These are phyloP conservation scores for Philaenus spumarius DNA, from an alignment of 1,140 invertebrate genomes.

Conservation along the genomic window DNA sequence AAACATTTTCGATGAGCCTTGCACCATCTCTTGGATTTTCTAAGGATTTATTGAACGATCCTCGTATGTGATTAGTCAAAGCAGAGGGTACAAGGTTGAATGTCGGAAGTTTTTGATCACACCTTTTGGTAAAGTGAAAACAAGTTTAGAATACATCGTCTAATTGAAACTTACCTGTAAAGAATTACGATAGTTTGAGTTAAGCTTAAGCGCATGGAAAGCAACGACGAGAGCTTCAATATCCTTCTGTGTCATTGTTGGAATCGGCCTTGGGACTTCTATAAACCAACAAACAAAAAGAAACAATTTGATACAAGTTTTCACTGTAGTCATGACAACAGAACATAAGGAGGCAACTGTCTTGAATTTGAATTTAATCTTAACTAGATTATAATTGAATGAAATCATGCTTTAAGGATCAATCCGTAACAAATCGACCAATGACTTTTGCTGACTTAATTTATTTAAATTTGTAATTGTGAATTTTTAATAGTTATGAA, in stretches of 20 bases:
- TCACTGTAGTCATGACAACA: neutral
- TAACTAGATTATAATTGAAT: neutral
- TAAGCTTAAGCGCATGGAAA: slow-evolving; percentile 43
- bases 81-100: too few species aligned
- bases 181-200: slow-evolving; percentile 41
- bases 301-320: neutral
- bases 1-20: too few species aligned
- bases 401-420: neutral
- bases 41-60: too few species aligned
- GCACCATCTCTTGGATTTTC: too few species aligned
- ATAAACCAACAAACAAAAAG: slow-evolving; percentile 11
- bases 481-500: too few species aligned
- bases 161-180: slow-evolving; percentile 45
- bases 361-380: neutral
- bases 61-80: too few species aligned
- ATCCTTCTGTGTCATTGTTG: slow-evolving; percentile 38
- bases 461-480: neutral
- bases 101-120: too few species aligned
- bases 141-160: too few species aligned
- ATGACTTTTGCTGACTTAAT: neutral
- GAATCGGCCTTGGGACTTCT: slow-evolving; percentile 28
- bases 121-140: too few species aligned
- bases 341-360: neutral
- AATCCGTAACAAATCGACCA: neutral
- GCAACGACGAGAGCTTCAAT: slow-evolving; percentile 42